These are phyloP conservation scores for Cataglyphis livida DNA, from an alignment of 2,888 invertebrate genomes.

Conservation along the genomic window DNA sequence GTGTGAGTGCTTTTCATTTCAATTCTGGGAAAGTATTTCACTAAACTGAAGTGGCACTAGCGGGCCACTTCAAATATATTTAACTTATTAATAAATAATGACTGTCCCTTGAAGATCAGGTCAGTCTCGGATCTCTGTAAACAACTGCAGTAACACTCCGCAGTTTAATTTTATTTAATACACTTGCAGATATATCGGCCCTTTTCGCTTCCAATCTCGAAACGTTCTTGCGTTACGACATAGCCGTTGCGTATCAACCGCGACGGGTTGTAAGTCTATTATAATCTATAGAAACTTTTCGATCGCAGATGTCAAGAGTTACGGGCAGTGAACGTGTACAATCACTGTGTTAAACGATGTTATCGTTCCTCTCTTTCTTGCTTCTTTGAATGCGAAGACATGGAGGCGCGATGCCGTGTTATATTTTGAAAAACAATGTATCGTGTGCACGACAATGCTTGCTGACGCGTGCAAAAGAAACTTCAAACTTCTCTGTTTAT, in stretches of 20 bases:
- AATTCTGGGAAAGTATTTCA: neutral
- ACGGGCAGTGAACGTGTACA: constrained; percentile 29
- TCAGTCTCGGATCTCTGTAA: constrained; percentile 7
- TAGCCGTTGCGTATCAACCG: neutral
- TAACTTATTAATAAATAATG: constrained; percentile 11
- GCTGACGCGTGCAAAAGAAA: constrained; percentile 35
- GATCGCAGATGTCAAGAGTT: constrained; percentile 2
- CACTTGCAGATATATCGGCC: neutral
- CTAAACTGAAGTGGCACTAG: too few species aligned
- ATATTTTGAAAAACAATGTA: neutral
- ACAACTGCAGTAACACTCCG: neutral
- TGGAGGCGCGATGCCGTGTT: neutral
- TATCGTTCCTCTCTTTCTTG: neutral
- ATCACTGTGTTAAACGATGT: constrained; percentile 23
- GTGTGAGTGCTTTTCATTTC: neutral
- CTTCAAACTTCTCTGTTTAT: constrained; percentile 44
- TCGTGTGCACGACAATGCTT: constrained; percentile 1
- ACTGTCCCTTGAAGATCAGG: neutral
- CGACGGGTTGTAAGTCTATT: neutral
- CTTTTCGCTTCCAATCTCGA: constrained; percentile 3
- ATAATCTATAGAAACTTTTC: constrained; percentile 18
- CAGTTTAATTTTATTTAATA: constrained; percentile 7
- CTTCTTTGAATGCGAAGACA: neutral
- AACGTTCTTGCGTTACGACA: neutral
- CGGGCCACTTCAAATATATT: neutral